Evolutionary conservation across 2,113 vertebrate species (phyloP), one percentile per base, ranked within the genome.

Genomic region (Phoenicopterus ruber): DNA sequence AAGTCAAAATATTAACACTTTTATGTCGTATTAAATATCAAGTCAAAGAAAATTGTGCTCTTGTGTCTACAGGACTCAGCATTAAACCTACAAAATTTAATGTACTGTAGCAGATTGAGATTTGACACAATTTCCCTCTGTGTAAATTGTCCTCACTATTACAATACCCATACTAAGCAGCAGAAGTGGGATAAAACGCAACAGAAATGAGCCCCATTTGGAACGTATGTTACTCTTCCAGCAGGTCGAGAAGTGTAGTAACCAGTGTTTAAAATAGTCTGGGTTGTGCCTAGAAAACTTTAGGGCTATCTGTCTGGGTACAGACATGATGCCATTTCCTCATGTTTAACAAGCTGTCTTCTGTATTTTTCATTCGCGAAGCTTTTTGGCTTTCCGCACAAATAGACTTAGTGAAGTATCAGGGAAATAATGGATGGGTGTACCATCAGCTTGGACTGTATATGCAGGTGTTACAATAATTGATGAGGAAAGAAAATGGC

Each of bases 1-100:
- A 82, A 97, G 87, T 97, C 87, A 96, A 98, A 98, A 97, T 98
- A 96, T 94, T 97, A 98, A 93, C 89, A 81, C 72, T 96, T 96
- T 93, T 97, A 91, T 95, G 88, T 96, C 87, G 93, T 95, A 49
- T 93, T 96, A 97, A 94, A 94, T 97, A 96, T 73, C 82, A 96
- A 93, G 69, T 84, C 66, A 89, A 69, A 91, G 82, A 65, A 96
- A 78, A 94, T 79, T 90, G 61, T 87, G 17, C 84, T 96, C 84
- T 96, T 54, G 90, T 96, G 84, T 96, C 79, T 97, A 66, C 52
- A 79, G 47, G 59, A 96, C 85, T 96, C 76, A 63, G 69, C 52
- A 85, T 95, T 93, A 93, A 95, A 85, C 63, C 73, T 82, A 89
- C 62, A 5, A 86, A 67, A 62, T 97, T 87, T 96, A 95, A 97